These are phyloP conservation scores for Glareola pratincola DNA, from an alignment of 2,113 vertebrate genomes.

Conservation along the genomic window DNA sequence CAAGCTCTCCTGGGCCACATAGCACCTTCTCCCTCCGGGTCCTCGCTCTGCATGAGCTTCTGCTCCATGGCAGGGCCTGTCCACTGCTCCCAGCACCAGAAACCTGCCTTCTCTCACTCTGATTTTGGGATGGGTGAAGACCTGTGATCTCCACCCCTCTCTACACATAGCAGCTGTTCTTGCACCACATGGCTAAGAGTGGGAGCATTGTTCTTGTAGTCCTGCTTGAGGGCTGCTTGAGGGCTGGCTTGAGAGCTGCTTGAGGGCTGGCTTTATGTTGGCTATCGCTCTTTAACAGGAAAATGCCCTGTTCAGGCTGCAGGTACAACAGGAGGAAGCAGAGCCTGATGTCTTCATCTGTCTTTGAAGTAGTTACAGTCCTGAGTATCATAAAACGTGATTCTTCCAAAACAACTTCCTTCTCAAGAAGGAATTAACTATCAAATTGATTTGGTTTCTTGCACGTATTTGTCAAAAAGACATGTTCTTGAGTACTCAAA, in stretches of 20 bases:
- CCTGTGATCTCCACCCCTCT: background rate
- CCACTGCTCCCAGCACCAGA: background rate
- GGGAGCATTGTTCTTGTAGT: background rate
- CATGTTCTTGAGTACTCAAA: background rate
- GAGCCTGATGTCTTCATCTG: background rate
- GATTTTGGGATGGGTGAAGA: background rate
- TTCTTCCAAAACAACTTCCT: background rate
- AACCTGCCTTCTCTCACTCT: background rate
- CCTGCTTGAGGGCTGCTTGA: background rate
- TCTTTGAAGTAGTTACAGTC: background rate
- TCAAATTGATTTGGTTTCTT: background rate
- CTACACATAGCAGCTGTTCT: background rate
- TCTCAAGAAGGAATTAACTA: background rate
- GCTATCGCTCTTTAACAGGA: background rate
- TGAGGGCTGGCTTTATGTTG: accelerated
- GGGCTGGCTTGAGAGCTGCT: background rate
- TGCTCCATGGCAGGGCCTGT: background rate
- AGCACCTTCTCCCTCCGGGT: background rate
- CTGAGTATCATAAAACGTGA: background rate
- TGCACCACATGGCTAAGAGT: background rate
- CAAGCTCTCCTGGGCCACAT: background rate
- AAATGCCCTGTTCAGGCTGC: background rate
- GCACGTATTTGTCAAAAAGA: background rate
- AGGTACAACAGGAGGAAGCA: background rate
- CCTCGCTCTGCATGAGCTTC: accelerated